Evolutionary conservation across 2,113 vertebrate species (phyloP), one percentile per base, ranked within the genome.

Genomic region (Rhinopithecus roxellana): DNA sequence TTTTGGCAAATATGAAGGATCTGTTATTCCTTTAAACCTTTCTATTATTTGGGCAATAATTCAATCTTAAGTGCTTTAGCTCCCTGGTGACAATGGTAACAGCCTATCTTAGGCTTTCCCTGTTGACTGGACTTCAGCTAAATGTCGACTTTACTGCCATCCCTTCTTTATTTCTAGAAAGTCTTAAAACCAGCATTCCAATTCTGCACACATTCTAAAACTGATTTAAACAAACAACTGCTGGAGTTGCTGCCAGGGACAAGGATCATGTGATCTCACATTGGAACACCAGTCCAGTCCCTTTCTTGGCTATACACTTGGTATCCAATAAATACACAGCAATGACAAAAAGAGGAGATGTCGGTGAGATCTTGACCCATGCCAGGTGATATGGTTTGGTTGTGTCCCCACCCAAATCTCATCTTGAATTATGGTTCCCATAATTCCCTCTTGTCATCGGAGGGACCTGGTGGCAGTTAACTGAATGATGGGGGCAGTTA

Each of bases 1-100:
- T 69, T 90, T 59, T 83, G 86, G 50, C 32, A 94, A 94, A 83
- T 57, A 97, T 69, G 25, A 79, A 80, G 14, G 81, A 93, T 82
- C 30, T 84, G 67, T 64, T 83, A 83, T 72, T 88, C 50, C 32
- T 52, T 90, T 79, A 90, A 93, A 30, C 14, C 13, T 35, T 80
- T 9, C 38, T 32, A 14, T 92, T 72, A 86, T 57, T 50, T 88
- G 48, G 72, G 35, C 45, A 93, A 70, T 78, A 94, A 93, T 52
- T 94, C 25, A 91, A 52, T 78, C 35, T 18, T 81, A 85, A 52
- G 30, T n/a, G 48, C 8, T 23, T 48, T 5, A 59, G 72, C 22
- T 88, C 38, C 22, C 35, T 61, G n/a, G 27, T 59, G 9, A 81
- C 57, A 82, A 69, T 35, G 14, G n/a, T 77, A 55, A 92, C 25